Base-by-base conservation (phyloP, 2,113 vertebrate genomes). In the Anarhynchus alexandrinus region DNA sequence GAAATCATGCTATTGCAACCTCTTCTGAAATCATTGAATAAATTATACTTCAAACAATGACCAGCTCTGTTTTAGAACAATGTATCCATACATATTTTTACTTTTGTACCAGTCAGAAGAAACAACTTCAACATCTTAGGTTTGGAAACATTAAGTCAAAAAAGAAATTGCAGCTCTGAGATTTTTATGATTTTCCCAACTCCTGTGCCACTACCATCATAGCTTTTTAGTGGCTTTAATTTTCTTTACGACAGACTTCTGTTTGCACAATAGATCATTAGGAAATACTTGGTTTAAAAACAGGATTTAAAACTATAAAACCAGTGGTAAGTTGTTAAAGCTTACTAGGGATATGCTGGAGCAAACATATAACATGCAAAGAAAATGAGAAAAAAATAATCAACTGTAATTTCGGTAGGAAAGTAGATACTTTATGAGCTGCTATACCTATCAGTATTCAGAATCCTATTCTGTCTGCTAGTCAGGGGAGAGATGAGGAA, bases 301-400 rank as follows among this genome's bases (percentile, higher is more conserved):
- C 0, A 49, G 22, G 4, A n/a, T 74, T 91, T 57, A 45, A 77
- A 83, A 51, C 29, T 45, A 29, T 26, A 55, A 84, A 70, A 27
- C 5, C 19, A 36, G 9, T 22, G 12, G 6, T 27, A 70, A 51
- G 25, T 38, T 81, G 40, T 73, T 64, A 67, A 89, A 65, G 6
- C 5, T 74, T 84, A n/a, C 51, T 42, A 47, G 13, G 7, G 13
- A 9, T 71, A 32, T 34, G 15, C 18, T 72, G 47, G 58, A 82
- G 16, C 5, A 86, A 83, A 42, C 3, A 21, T 8, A 61, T 4
- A 47, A 70, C 0, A 3, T 5, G 2, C 1, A 8, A 73, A 72
- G 30, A 83, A 93, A 82, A 81, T 36, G n/a, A 62, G 15, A n/a
- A 62, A 43, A 43, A 89, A 57, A 78, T 45, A 42, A 40, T 5